These are phyloP conservation scores for Catamblyrhynchus diadema DNA, from an alignment of 2,797 vertebrate species.

Conservation along the genomic window DNA sequence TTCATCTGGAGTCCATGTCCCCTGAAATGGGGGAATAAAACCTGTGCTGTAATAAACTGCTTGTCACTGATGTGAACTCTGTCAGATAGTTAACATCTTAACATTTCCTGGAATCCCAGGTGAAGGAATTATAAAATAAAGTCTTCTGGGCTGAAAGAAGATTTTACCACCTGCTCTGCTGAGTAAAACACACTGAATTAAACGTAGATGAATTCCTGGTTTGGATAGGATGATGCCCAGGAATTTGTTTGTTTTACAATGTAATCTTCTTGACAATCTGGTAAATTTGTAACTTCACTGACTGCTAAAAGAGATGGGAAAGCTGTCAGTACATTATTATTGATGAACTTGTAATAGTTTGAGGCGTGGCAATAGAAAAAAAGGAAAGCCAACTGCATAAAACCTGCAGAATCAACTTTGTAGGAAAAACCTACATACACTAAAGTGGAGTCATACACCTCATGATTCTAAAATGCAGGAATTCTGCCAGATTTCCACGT, in stretches of 20 bases:
- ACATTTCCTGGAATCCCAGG: not conserved
- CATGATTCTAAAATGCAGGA: not conserved
- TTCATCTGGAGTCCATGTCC: constrained; percentile 58
- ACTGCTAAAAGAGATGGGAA: not conserved
- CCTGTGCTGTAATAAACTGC: constrained; percentile 1
- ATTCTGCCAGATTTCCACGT: not conserved
- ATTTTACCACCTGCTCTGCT: not conserved
- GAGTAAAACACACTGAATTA: not conserved
- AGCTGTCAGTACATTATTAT: not conserved
- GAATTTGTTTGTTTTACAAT: not conserved
- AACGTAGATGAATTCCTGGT: not conserved
- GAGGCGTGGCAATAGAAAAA: not conserved
- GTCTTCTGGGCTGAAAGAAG: not conserved
- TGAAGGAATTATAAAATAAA: constrained; percentile 5
- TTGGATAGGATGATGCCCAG: not conserved
- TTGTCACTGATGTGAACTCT: constrained; percentile 44
- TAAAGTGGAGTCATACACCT: not conserved
- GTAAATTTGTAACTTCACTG: not conserved
- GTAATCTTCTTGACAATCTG: not conserved
- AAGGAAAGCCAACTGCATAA: not conserved
- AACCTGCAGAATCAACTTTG: not conserved
- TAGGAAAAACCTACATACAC: not conserved
- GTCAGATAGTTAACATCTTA: constrained; percentile 44
- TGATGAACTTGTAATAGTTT: not conserved
- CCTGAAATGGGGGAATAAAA: constrained; percentile 48